These are phyloP conservation scores for Rhadina sibilatrix DNA, from an alignment of 2,113 vertebrate genomes.

Conservation along the genomic window DNA sequence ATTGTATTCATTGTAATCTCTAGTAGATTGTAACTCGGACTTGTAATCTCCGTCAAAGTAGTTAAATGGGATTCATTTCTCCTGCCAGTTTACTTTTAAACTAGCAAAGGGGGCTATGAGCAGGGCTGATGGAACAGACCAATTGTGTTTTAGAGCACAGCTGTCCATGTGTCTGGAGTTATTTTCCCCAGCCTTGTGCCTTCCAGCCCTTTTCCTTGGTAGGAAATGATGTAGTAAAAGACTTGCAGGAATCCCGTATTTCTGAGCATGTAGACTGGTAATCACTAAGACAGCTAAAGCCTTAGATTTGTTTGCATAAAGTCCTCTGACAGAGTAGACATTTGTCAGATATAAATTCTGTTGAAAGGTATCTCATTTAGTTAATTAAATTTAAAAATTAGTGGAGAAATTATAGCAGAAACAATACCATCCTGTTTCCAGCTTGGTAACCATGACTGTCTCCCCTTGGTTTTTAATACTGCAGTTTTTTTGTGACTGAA, in stretches of 20 bases:
- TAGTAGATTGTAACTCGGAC: neutral
- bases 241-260: neutral
- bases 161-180: slow-evolving; percentile 11
- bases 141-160: slow-evolving; percentile 21
- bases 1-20: neutral
- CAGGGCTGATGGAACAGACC: neutral
- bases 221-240: neutral
- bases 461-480: too few relatives aligned
- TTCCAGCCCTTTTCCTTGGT: neutral
- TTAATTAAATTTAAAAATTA: neutral
- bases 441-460: neutral
- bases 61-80: neutral
- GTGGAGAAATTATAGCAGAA: neutral
- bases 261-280: neutral
- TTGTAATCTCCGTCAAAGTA: neutral
- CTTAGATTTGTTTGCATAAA: neutral
- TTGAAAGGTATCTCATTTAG: neutral
- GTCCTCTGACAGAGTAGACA: neutral
- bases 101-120: neutral
- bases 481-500: too few relatives aligned
- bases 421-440: neutral
- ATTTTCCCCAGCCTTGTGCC: slow-evolving; percentile 8
- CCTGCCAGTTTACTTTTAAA: neutral
- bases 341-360: neutral
- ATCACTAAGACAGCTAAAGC: slow-evolving; percentile 14